Evolutionary conservation across 2,888 invertebrate species (phyloP), one percentile per base, ranked within the genome.

Genomic region (Campopleginae sp.): DNA sequence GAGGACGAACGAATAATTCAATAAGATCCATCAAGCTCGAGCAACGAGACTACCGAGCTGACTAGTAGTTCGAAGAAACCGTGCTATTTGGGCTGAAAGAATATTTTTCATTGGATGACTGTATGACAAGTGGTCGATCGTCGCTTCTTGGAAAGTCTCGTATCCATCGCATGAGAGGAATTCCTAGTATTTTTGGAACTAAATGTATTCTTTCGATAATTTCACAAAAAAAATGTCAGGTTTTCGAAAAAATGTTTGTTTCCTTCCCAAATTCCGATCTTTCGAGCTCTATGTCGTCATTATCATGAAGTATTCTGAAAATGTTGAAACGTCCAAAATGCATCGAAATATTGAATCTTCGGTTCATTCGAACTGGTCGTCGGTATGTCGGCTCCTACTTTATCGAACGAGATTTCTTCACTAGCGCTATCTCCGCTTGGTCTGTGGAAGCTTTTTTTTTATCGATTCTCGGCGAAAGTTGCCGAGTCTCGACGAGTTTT

Each of bases 401-500:
- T 33, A 48, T 19, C 12, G 10, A 27, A 14, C 19, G 31, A 54
- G 63, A 68, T 61, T 77, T 5, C n/a, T 7, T 46, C 33, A 4
- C 10, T 46, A 27, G 33, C 44, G 81, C 68, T 44, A 74, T 48
- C 74, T 70, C 17, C 76, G 63, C 17, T 44, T 51, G 33, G 78
- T 68, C 70, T 58, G 31, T 17, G 31, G 48, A 82, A 78, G 75
- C n/a, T 38, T 38, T 7, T 76, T 82, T 81, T 14, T 31, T 92
- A 92, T 92, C 92, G 92, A 92, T 92, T 91, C 87, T 85, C 84
- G 66, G 89, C 91, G 92, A 90, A 90, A 88, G 89, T 88, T 87
- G 65, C 86, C 92, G 92, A 89, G 82, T 66, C 76, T 70, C 6
- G 54, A 38, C 85, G 84, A 84, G 63, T n/a, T 17, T 23, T 33